Conservation (phyloP, 2,797 vertebrate species). For the Pangasius krempfi region DNA sequence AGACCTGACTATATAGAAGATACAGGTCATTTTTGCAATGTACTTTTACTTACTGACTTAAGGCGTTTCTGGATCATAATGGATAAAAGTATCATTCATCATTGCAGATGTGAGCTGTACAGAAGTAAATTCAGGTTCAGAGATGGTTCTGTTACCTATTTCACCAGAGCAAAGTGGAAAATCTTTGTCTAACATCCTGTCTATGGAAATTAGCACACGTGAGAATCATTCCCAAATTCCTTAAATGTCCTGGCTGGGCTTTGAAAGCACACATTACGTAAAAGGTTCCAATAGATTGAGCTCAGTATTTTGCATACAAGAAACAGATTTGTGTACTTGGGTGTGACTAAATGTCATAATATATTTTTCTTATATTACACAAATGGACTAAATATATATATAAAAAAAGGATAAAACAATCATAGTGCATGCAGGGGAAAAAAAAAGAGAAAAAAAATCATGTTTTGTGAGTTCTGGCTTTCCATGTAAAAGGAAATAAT, state of each 20-base stretch:
- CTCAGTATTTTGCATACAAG: not conserved
- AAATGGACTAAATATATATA: not conserved
- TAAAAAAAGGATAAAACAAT: not conserved
- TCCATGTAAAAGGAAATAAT: constrained; percentile 12
- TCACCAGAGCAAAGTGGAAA: constrained; percentile 23
- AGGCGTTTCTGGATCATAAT: not conserved
- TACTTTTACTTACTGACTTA: not conserved
- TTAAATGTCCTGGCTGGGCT: not conserved
- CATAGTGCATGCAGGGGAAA: not conserved
- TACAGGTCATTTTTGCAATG: not conserved
- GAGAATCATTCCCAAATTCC: constrained; percentile 24
- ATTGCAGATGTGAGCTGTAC: not conserved
- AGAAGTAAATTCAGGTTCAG: not conserved
- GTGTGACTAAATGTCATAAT: not conserved
- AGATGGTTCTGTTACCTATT: constrained; percentile 32
- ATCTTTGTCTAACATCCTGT: constrained; percentile 20
- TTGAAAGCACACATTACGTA: constrained; percentile 1
- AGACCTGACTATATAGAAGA: not conserved
- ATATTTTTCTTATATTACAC: not conserved
- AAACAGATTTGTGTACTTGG: not conserved
- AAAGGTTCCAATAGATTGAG: not conserved
- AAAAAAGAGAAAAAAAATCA: rapidly evolving
- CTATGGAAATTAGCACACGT: constrained; percentile 31
- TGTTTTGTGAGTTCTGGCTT: constrained; percentile 25
- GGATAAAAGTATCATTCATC: not conserved